Percentiles rank a stretch among this genome's conserved stretches.
Conservation (phyloP, 2,113 vertebrate genomes). For the Callaeas wilsoni region DNA sequence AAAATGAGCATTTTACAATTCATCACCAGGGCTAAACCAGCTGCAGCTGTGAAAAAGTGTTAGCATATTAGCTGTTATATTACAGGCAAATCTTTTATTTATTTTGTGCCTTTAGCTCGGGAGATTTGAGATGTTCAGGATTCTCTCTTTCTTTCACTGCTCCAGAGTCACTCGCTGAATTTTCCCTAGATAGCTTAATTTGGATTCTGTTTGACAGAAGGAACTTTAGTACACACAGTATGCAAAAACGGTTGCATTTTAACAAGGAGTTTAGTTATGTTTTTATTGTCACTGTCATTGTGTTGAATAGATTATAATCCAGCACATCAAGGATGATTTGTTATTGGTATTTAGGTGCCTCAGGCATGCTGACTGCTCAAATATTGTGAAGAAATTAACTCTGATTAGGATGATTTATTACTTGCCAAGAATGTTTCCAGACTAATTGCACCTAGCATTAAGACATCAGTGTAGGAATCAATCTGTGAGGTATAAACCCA, state of each 20-base stretch:
- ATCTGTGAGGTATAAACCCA: not conserved
- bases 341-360: not conserved
- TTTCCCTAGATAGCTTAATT: conserved; percentile 4
- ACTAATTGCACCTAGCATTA: not conserved
- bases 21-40: conserved; percentile 36
- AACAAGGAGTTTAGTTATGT: not conserved
- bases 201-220: conserved; percentile 16
- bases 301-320: not conserved
- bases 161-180: not conserved
- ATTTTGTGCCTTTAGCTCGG: conserved; percentile 26
- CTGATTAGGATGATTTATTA: conserved; percentile 16
- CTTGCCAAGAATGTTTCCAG: not conserved
- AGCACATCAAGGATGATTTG: not conserved
- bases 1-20: conserved; percentile 50
- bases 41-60: conserved; percentile 27
- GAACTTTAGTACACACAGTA: not conserved
- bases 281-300: not conserved
- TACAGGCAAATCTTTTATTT: conserved; percentile 45
- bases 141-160: not conserved
- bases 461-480: not conserved
- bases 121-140: not conserved
- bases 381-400: conserved; percentile 21
- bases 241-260: conserved; percentile 22
- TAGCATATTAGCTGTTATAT: conserved; percentile 37
- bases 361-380: not conserved